These are phyloP conservation scores for Pangasius macronema DNA, from an alignment of 2,797 vertebrate genomes.

Conservation along the genomic window DNA sequence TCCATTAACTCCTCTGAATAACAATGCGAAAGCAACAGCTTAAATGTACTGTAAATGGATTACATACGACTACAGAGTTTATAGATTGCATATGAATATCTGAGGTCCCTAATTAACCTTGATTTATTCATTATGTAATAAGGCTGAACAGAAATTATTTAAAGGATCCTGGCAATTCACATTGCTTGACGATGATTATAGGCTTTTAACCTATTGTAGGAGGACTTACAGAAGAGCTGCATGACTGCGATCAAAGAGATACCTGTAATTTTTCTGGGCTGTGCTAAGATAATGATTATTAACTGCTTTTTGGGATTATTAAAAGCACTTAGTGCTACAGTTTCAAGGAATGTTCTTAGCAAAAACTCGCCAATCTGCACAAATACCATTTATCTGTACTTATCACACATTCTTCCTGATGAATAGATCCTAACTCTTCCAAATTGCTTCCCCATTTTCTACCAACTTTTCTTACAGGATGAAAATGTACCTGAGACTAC, in stretches of 20 bases:
- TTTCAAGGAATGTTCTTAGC: neutral
- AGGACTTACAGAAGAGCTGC: conserved; percentile 6
- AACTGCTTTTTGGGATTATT: neutral
- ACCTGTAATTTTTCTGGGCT: neutral
- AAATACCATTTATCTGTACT: neutral
- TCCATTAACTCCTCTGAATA: neutral
- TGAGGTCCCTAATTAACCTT: neutral
- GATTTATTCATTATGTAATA: conserved; percentile 26
- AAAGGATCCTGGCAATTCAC: conserved; percentile 27
- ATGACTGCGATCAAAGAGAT: neutral
- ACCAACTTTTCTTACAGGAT: neutral
- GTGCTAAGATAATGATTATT: neutral
- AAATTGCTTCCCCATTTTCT: neutral
- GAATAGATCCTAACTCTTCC: neutral
- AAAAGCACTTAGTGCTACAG: neutral
- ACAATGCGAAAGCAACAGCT: neutral
- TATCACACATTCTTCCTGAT: neutral
- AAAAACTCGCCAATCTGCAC: neutral
- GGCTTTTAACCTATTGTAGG: neutral
- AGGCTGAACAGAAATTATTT: conserved; percentile 24
- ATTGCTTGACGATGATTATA: conserved; percentile 11
- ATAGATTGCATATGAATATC: conserved; percentile 20
- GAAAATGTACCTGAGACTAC: neutral
- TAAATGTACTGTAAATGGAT: neutral
- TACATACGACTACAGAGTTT: too few relatives aligned